A percentile compares a stretch with the other conserved stretches of the same genome.
Evolutionary conservation across 2,888 invertebrate species (phyloP).

Genomic region (Koerneria pararmatus): DNA sequence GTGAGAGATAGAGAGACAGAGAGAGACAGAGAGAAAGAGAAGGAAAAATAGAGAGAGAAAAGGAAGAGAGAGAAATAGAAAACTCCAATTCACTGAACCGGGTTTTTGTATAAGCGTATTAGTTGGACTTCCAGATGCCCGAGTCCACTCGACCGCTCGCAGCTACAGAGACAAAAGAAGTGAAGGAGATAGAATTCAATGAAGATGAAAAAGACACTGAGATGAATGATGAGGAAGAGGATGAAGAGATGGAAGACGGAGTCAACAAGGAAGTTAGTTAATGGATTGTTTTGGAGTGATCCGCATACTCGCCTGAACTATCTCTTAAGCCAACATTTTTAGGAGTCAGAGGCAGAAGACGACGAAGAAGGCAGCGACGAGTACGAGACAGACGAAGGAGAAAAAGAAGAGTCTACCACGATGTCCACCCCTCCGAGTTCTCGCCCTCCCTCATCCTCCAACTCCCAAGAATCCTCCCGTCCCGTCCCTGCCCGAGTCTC

Average conservation of each 20-base stretch:
- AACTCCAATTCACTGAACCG: neutral
- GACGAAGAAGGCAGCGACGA: too few species aligned
- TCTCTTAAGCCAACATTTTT: too few species aligned
- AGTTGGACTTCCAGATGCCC: neutral
- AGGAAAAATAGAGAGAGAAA: conserved; percentile 11
- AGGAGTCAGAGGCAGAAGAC: too few species aligned
- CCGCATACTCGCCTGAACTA: neutral
- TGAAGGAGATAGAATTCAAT: neutral
- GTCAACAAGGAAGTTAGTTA: neutral
- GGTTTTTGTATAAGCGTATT: neutral
- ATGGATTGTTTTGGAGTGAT: too few species aligned
- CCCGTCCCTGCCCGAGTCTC: conserved; percentile 33
- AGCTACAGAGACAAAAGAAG: neutral
- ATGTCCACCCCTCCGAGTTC: too few species aligned
- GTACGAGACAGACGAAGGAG: too few species aligned
- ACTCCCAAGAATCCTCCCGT: neutral
- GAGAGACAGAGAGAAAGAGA: conserved; percentile 14
- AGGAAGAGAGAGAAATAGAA: conserved; percentile 25
- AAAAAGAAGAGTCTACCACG: conserved; percentile 24
- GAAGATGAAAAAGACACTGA: conserved; percentile 24
- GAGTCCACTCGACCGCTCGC: neutral
- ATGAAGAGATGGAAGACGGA: conserved; percentile 28
- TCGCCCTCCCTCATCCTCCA: conserved; percentile 12
- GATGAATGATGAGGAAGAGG: conserved; percentile 20
- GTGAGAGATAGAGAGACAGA: conserved; percentile 5